A percentile compares a stretch with the other conserved stretches of the same genome.
Evolutionary conservation across 2,797 vertebrate species (phyloP).

Genomic region (Molothrus ater): DNA sequence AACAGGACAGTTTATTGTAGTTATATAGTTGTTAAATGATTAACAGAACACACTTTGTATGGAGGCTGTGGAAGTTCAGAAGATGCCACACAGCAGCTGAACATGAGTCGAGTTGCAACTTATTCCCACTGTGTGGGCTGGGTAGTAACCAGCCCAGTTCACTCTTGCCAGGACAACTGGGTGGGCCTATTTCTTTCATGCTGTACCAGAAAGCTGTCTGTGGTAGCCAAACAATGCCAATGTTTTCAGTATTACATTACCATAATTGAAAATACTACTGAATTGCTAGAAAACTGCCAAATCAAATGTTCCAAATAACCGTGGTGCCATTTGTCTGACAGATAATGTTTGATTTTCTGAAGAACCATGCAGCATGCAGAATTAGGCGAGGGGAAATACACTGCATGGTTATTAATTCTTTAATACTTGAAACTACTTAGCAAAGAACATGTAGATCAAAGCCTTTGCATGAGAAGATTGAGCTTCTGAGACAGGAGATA

Average conservation of each 20-base stretch:
- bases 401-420: conserved; percentile 47
- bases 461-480: conserved; percentile 53
- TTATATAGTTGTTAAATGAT: background rate
- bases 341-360: conserved; percentile 29
- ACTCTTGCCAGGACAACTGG: background rate
- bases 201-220: background rate
- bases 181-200: background rate
- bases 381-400: background rate
- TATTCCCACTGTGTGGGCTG: background rate
- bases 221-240: background rate
- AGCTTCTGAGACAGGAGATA: background rate
- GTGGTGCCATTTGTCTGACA: conserved; percentile 20
- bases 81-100: background rate
- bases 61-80: background rate
- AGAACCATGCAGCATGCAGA: background rate
- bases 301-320: conserved; percentile 46
- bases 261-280: background rate
- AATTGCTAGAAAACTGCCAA: background rate
- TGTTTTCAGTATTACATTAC: background rate
- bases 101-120: background rate
- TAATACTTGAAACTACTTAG: conserved; percentile 54
- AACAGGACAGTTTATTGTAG: background rate
- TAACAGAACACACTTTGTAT: background rate
- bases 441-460: conserved; percentile 58
- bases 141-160: background rate